Evolutionary conservation across 2,113 vertebrate species (phyloP).

Genomic region (Rhynchomys soricoides): DNA sequence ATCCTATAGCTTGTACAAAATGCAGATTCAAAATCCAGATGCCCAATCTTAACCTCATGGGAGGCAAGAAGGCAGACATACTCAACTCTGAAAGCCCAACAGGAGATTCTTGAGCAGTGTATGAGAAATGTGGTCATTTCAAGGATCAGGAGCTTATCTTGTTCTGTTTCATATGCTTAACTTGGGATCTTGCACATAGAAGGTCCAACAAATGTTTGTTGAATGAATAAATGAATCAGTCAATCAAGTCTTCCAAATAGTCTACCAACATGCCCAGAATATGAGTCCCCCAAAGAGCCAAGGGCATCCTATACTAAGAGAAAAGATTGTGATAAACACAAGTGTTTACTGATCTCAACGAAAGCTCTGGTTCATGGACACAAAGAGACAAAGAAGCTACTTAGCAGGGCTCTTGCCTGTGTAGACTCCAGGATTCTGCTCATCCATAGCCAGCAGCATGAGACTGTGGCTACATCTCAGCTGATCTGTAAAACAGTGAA

Average conservation of each 20-base stretch:
- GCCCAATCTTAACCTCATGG: background rate
- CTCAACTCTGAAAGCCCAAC: background rate
- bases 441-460: fast-evolving
- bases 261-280: background rate
- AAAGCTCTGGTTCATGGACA: background rate
- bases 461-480: background rate
- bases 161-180: background rate
- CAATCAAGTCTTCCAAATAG: background rate
- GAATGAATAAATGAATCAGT: background rate
- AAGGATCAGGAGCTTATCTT: background rate
- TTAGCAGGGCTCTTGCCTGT: fast-evolving
- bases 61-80: background rate
- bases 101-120: background rate
- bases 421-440: background rate
- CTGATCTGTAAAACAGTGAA: background rate
- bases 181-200: background rate
- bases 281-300: background rate
- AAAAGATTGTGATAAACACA: background rate
- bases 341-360: background rate
- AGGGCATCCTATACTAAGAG: background rate
- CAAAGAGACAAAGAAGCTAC: background rate
- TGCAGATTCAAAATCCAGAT: background rate
- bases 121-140: background rate
- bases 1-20: background rate
- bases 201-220: background rate